A percentile compares a stretch with the other conserved stretches of the same genome.
phyloP scores from a whole-genome alignment of 2,797 vertebrate genomes.

The Acrocephalus scirpaceus region DNA sequence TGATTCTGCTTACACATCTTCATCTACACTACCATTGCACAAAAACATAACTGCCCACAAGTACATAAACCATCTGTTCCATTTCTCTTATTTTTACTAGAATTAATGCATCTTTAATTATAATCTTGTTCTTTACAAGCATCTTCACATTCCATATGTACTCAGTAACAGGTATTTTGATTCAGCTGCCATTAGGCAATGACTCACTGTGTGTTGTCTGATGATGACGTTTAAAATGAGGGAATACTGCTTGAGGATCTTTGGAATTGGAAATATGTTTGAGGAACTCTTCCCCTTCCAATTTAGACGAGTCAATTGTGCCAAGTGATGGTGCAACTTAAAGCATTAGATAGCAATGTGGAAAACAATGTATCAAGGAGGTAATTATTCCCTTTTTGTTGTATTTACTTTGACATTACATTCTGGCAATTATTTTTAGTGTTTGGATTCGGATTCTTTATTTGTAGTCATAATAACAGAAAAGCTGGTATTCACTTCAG shows the following conservation, averaged over 20 bases:
- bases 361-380: neutral
- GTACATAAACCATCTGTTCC: slow-evolving; percentile 16
- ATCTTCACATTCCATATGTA: slow-evolving; percentile 18
- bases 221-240: neutral
- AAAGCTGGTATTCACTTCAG: neutral
- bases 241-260: slow-evolving; percentile 2
- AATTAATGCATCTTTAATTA: slow-evolving; percentile 43
- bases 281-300: neutral
- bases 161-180: slow-evolving; percentile 3
- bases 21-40: slow-evolving; percentile 1
- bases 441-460: neutral
- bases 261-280: slow-evolving; percentile 41
- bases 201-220: slow-evolving; percentile 9
- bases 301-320: neutral
- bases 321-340: neutral
- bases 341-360: neutral
- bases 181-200: neutral
- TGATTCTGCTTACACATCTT: neutral
- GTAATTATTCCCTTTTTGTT: neutral
- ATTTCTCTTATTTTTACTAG: slow-evolving; percentile 53
- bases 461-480: neutral
- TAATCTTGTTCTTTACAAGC: slow-evolving; percentile 17
- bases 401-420: neutral
- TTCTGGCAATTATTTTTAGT: neutral
- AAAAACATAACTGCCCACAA: slow-evolving; percentile 18